Evolutionary conservation across 2,113 vertebrate genomes (phyloP).

Genomic region (Corythaixoides concolor): DNA sequence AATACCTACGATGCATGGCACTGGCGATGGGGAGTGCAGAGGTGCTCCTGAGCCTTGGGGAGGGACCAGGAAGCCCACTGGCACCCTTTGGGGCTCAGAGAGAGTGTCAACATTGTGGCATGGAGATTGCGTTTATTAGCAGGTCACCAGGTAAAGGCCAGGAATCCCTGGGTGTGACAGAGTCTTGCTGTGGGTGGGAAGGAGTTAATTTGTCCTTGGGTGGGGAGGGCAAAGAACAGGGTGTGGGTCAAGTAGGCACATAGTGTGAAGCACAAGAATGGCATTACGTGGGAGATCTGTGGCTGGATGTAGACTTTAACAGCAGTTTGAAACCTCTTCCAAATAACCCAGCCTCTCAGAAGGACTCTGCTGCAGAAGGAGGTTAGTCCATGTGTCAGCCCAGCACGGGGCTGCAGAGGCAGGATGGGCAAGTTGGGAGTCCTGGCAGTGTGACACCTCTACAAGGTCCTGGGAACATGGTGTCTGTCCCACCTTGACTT

Average conservation of each 20-base stretch:
- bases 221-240: background rate
- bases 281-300: background rate
- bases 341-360: background rate
- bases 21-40: background rate
- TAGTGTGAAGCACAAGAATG: background rate
- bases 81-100: background rate
- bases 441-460: background rate
- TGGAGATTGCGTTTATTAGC: background rate
- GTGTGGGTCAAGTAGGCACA: background rate
- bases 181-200: background rate
- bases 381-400: background rate
- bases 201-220: slow-evolving; percentile 5
- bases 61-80: background rate
- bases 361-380: background rate
- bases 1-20: fast-evolving
- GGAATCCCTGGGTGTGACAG: background rate
- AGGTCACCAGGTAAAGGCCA: background rate
- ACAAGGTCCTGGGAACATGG: fast-evolving
- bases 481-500: background rate
- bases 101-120: background rate
- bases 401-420: background rate
- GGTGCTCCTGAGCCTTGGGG: background rate
- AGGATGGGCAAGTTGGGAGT: background rate
- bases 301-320: background rate
- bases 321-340: background rate